phyloP scores from a whole-genome alignment of 2,797 vertebrate genomes.

The Microtus californicus region DNA sequence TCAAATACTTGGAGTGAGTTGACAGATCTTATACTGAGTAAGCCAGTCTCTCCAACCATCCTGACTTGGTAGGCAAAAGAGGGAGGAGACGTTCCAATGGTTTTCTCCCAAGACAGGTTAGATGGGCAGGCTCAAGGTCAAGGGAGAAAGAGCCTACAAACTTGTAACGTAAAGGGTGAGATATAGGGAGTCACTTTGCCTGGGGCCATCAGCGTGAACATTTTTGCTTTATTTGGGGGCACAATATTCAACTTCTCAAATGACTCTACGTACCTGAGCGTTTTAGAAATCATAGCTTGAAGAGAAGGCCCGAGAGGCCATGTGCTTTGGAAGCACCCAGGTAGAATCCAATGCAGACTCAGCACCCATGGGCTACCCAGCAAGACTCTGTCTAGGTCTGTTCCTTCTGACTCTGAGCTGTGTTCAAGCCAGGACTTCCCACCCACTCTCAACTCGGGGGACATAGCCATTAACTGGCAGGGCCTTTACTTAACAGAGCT shows the following conservation, averaged over 20 bases:
- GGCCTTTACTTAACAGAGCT: constrained; percentile 42
- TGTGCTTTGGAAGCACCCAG: background rate
- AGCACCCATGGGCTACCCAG: background rate
- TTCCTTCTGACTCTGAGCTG: background rate
- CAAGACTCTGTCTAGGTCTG: background rate
- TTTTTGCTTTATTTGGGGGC: background rate
- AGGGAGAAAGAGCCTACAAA: background rate
- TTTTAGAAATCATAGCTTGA: background rate
- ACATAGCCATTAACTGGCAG: background rate
- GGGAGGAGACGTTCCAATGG: background rate
- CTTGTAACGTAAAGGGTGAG: background rate
- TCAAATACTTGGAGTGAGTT: background rate
- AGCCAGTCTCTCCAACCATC: background rate
- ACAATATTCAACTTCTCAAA: background rate
- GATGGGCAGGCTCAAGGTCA: background rate
- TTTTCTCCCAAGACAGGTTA: background rate
- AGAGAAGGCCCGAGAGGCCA: background rate
- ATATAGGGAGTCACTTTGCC: background rate
- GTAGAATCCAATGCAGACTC: background rate
- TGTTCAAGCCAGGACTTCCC: constrained; percentile 1
- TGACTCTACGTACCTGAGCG: background rate
- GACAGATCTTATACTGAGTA: background rate
- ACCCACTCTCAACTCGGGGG: background rate
- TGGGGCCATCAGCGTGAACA: background rate
- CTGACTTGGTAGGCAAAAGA: background rate